These are phyloP conservation scores for Zaprionus gabonicus DNA, from an alignment of 1,140 invertebrate genomes.

Conservation along the genomic window DNA sequence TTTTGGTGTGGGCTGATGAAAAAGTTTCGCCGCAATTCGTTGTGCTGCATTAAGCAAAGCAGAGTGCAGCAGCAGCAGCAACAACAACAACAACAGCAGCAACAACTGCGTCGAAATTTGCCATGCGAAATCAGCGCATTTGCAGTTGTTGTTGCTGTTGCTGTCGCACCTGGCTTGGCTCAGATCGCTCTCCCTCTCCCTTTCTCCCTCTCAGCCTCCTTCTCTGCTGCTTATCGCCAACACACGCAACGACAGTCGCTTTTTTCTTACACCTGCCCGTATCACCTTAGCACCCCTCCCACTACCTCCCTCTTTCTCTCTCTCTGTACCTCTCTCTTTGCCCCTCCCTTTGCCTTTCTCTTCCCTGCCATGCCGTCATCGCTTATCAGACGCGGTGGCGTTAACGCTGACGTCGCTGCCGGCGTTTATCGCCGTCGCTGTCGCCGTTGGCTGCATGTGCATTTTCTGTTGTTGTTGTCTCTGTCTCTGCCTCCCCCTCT, in stretches of 20 bases:
- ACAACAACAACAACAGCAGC: slow-evolving; percentile 17
- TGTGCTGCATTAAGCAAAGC: slow-evolving; percentile 74
- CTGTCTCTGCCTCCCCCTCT: neutral
- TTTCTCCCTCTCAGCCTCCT: neutral
- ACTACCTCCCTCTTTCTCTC: neutral
- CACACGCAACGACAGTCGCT: slow-evolving; percentile 54
- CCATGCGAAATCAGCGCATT: slow-evolving; percentile 34
- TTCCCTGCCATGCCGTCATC: slow-evolving; percentile 1
- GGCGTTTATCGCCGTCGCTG: slow-evolving; percentile 34
- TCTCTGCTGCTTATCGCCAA: slow-evolving; percentile 46
- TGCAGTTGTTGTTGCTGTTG: neutral
- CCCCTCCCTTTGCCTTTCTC: neutral
- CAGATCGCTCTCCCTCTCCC: slow-evolving; percentile 22
- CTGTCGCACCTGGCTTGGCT: slow-evolving; percentile 29
- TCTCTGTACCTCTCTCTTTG: neutral
- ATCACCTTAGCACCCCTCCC: slow-evolving; percentile 3
- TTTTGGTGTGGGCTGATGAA: slow-evolving; percentile 69
- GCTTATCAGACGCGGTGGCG: slow-evolving; percentile 32
- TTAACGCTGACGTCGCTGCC: slow-evolving; percentile 2
- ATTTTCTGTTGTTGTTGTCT: slow-evolving; percentile 24
- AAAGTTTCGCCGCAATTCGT: slow-evolving; percentile 75
- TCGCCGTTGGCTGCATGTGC: slow-evolving; percentile 24
- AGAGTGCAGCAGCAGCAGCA: slow-evolving; percentile 40
- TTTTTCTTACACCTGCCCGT: slow-evolving; percentile 13
- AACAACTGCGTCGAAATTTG: slow-evolving; percentile 30